Evolutionary conservation across 2,113 vertebrate species (phyloP).

Genomic region (Athene cunicularia): DNA sequence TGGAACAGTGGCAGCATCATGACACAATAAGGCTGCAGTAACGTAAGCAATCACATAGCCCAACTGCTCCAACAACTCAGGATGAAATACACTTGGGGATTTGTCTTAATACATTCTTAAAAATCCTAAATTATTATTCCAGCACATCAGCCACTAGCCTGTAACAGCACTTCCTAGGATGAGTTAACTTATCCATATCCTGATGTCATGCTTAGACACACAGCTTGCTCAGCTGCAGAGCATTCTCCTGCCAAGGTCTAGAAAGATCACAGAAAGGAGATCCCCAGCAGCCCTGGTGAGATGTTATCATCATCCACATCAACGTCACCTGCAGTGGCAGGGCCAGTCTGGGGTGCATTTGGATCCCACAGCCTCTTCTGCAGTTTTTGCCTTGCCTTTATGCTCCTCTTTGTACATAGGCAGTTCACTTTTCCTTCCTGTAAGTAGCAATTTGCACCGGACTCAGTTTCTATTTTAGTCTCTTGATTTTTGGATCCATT

Average conservation of each 20-base stretch:
- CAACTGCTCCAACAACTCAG: not conserved
- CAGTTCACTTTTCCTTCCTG: not conserved
- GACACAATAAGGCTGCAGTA: not conserved
- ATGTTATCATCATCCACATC: not conserved
- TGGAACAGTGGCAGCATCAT: not conserved
- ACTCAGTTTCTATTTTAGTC: not conserved
- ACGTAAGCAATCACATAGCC: not conserved
- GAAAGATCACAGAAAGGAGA: not conserved
- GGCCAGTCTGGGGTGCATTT: not conserved
- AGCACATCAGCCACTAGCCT: not conserved
- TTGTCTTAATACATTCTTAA: not conserved
- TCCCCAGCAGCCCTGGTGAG: not conserved
- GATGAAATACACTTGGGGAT: not conserved
- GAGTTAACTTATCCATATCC: not conserved
- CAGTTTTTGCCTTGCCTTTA: not conserved
- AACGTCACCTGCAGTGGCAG: accelerated
- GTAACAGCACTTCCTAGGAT: not conserved
- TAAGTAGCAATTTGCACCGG: not conserved
- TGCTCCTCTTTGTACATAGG: not conserved
- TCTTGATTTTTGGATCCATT: not conserved
- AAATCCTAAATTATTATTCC: not conserved
- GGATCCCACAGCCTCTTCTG: not conserved
- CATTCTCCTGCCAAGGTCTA: not conserved
- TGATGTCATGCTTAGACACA: accelerated
- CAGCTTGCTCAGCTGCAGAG: not conserved